Evolutionary conservation across 2,113 vertebrate species (phyloP).

Genomic region (Poecile atricapillus): DNA sequence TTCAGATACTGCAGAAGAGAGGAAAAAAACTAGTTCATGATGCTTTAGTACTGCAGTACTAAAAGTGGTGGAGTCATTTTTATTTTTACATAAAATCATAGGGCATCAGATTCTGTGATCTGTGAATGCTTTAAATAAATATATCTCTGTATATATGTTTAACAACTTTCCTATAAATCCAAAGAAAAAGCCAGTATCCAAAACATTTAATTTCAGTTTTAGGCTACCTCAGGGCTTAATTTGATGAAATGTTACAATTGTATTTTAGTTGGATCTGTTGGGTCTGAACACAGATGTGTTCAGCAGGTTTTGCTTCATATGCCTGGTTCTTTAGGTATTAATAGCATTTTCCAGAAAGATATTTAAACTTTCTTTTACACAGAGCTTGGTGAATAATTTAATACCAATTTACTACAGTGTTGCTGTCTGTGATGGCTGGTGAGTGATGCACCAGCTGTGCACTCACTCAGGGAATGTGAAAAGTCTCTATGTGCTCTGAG

Average conservation of each 20-base stretch:
- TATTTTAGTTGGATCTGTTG: neutral
- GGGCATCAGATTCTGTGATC: neutral
- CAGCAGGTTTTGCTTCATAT: neutral
- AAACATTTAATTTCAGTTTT: neutral
- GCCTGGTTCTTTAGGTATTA: neutral
- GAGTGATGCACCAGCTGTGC: neutral
- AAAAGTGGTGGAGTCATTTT: neutral
- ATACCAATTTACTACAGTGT: neutral
- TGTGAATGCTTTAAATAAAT: neutral
- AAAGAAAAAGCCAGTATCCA: neutral
- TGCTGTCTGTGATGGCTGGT: neutral
- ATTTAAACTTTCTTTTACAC: neutral
- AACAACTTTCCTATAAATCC: neutral
- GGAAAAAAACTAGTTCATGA: neutral
- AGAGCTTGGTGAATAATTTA: conserved; percentile 7
- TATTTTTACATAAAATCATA: neutral
- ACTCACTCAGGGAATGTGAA: neutral
- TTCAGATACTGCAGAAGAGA: neutral
- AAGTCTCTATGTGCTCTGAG: neutral
- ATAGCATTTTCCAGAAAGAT: neutral
- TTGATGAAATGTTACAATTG: neutral
- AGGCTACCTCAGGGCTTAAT: neutral
- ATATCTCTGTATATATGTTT: neutral
- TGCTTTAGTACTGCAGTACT: neutral
- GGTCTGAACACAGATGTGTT: neutral